phyloP scores from a whole-genome alignment of 1,140 invertebrate species.

The Phymorhynchus buccinoides region DNA sequence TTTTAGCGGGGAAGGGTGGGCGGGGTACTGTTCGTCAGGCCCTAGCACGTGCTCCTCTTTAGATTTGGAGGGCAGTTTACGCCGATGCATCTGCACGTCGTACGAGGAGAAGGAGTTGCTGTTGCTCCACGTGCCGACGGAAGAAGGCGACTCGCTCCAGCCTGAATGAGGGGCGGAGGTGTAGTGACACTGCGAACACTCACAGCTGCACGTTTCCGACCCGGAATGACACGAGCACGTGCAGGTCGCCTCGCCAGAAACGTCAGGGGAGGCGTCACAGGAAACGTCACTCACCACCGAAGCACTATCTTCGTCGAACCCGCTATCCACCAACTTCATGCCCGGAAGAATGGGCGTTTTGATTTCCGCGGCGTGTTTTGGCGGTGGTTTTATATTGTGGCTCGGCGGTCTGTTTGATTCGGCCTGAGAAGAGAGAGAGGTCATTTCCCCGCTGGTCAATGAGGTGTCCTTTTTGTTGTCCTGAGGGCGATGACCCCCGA shows the following conservation, averaged over 20 bases:
- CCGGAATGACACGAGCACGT: slow-evolving; percentile 40
- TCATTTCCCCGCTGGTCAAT: slow-evolving; percentile 61
- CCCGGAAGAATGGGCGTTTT: slow-evolving; percentile 40
- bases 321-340: slow-evolving; percentile 61
- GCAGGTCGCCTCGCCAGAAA: slow-evolving; percentile 40
- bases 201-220: slow-evolving; percentile 46
- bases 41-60: slow-evolving; percentile 31
- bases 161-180: slow-evolving; percentile 37
- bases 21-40: slow-evolving; percentile 32
- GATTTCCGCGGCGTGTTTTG: neutral
- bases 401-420: too few species aligned
- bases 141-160: slow-evolving; percentile 42
- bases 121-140: slow-evolving; percentile 48
- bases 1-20: neutral
- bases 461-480: slow-evolving; percentile 50
- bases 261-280: slow-evolving; percentile 41
- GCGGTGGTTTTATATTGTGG: neutral
- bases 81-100: slow-evolving; percentile 43
- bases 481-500: slow-evolving; percentile 37
- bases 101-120: slow-evolving; percentile 54
- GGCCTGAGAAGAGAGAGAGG: slow-evolving; percentile 63
- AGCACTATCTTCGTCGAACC: slow-evolving; percentile 62
- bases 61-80: slow-evolving; percentile 37
- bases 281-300: slow-evolving; percentile 61
- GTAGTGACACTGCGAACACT: slow-evolving; percentile 48